Conservation (phyloP, 2,113 vertebrate species). For the Pholis gunnellus region DNA sequence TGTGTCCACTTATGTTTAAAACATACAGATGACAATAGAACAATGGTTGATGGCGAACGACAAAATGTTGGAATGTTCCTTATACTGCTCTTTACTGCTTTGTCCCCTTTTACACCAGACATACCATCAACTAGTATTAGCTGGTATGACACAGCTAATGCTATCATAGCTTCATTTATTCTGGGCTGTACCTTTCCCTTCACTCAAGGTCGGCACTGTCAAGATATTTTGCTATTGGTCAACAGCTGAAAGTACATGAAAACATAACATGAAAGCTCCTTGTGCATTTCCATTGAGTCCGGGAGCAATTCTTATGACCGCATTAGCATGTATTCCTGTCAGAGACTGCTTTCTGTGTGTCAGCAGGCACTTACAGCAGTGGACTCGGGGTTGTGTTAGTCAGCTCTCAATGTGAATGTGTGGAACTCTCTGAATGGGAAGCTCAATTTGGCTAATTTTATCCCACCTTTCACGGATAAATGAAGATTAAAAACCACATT, state of each 20-base stretch:
- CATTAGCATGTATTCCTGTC: neutral
- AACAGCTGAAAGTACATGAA: neutral
- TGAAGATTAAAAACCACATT: constrained; percentile 28
- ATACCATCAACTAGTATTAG: neutral
- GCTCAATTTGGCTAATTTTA: neutral
- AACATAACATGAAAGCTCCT: neutral
- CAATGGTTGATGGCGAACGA: neutral
- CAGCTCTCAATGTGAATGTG: neutral
- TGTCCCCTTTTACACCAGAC: neutral
- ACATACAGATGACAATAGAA: neutral
- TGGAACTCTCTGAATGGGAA: neutral
- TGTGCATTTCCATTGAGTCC: neutral
- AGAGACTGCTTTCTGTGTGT: neutral
- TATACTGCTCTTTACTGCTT: neutral
- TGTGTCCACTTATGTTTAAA: neutral
- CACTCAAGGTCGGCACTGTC: neutral
- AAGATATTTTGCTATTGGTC: neutral
- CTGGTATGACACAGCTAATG: neutral
- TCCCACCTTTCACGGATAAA: neutral
- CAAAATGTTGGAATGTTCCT: neutral
- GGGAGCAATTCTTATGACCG: neutral
- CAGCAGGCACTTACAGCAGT: no score
- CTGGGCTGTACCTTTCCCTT: no score
- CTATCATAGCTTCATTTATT: neutral
- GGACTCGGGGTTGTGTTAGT: neutral